These are phyloP conservation scores for Stenurella melanura DNA, from an alignment of 2,888 invertebrate species.

Conservation along the genomic window DNA sequence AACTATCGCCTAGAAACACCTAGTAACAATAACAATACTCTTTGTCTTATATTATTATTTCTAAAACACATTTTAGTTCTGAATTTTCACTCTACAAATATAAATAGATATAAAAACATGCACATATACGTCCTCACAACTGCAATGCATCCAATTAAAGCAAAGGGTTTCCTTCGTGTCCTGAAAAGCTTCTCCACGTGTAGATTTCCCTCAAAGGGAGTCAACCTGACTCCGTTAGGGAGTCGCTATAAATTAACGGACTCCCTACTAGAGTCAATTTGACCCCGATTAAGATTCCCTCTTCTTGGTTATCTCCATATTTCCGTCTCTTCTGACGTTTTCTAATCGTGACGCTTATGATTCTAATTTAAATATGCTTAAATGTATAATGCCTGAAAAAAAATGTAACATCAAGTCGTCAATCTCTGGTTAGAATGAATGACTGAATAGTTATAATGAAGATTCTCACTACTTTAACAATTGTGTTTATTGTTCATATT, in stretches of 20 bases:
- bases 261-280: conserved; percentile 99
- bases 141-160: conserved; percentile 1
- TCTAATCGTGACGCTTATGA: background rate
- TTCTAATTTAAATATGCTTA: background rate
- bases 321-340: conserved; percentile 1
- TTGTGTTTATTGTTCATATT: too few species aligned
- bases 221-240: conserved; percentile 99
- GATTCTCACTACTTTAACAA: too few species aligned
- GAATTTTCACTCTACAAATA: too few species aligned
- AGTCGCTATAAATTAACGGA: conserved; percentile 92
- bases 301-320: conserved; percentile 41
- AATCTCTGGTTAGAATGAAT: too few species aligned
- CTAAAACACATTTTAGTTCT: too few species aligned
- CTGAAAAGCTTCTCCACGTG: conserved; percentile 50
- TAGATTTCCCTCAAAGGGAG: conserved; percentile 86
- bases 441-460: too few species aligned
- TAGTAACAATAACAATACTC: too few species aligned
- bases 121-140: background rate
- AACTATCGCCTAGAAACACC: too few species aligned
- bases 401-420: background rate
- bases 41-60: too few species aligned
- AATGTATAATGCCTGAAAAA: background rate
- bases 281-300: conserved; percentile 85
- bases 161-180: background rate
- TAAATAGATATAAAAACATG: background rate